A percentile compares a stretch with the other conserved stretches of the same genome.
These are phyloP conservation scores for Mimachlamys varia DNA, from an alignment of 2,888 invertebrate species.

Conservation along the genomic window DNA sequence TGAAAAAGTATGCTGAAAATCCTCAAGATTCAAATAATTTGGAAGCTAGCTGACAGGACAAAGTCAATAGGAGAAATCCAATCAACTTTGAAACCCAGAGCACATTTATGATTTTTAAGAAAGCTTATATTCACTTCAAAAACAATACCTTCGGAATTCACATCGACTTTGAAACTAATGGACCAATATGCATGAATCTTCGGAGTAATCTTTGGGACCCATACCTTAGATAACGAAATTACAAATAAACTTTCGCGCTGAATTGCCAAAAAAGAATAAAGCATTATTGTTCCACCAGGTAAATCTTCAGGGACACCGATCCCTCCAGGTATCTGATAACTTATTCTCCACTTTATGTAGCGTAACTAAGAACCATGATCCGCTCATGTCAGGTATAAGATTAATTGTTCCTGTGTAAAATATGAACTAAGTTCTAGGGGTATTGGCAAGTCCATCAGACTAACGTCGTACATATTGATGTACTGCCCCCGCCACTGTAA, in stretches of 20 bases:
- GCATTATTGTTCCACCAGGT: background rate
- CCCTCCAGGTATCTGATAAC: background rate
- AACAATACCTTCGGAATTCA: too few relatives aligned
- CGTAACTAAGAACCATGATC: conserved; percentile 3
- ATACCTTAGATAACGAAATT: background rate
- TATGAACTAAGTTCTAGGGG: conserved; percentile 23
- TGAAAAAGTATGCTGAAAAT: too few relatives aligned
- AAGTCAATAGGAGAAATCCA: too few relatives aligned
- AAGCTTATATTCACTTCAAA: too few relatives aligned
- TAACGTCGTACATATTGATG: background rate
- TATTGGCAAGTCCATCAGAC: background rate
- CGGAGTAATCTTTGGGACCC: background rate
- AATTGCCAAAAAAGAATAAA: background rate
- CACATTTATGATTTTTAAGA: background rate
- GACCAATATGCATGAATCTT: too few relatives aligned
- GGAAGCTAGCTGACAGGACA: too few relatives aligned
- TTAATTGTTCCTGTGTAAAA: background rate
- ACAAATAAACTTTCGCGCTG: background rate
- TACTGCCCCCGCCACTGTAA: background rate
- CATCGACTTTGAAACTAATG: background rate
- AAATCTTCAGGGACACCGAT: background rate
- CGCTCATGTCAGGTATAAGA: background rate
- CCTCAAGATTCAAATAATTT: too few relatives aligned
- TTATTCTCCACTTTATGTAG: background rate
- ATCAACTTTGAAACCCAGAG: background rate